phyloP scores from a whole-genome alignment of 2,888 invertebrate genomes.

The Cabera pusaria region DNA sequence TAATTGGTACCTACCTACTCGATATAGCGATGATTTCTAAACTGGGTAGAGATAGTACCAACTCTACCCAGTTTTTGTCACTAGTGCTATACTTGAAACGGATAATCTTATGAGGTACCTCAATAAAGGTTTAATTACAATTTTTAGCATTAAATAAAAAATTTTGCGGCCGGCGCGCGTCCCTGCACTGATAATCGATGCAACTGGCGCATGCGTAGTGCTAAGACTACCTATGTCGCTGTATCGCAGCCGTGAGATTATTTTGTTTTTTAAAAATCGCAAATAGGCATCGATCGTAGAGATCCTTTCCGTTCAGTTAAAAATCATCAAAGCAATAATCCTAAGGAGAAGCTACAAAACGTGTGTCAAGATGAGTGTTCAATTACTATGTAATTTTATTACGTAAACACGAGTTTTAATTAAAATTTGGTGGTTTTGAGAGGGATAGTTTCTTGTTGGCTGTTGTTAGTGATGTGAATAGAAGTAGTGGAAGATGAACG shows the following conservation, averaged over 20 bases:
- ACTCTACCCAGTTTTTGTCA: too few species aligned
- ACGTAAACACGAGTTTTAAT: slow-evolving; percentile 11
- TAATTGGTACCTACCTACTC: too few species aligned
- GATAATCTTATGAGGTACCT: too few species aligned
- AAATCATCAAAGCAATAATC: too few species aligned
- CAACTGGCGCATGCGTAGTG: slow-evolving; percentile 13
- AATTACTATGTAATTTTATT: slow-evolving; percentile 6
- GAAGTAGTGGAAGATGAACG: slow-evolving; percentile 75
- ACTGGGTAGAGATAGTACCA: too few species aligned
- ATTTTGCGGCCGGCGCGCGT: not conserved
- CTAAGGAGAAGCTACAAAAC: not conserved
- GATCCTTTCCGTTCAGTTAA: not conserved
- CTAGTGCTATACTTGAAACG: too few species aligned
- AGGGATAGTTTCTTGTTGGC: slow-evolving; percentile 1
- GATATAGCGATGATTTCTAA: too few species aligned
- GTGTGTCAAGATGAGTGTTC: slow-evolving; percentile 6
- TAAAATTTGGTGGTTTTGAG: not conserved
- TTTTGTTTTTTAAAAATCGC: slow-evolving; percentile 8
- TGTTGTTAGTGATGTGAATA: slow-evolving; percentile 1
- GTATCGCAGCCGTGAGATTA: slow-evolving; percentile 9
- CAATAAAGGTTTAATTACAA: too few species aligned
- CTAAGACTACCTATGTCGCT: not conserved
- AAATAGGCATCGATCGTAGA: not conserved
- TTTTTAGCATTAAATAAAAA: too few species aligned
- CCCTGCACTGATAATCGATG: slow-evolving; percentile 22